A percentile compares a stretch with the other conserved stretches of the same genome.
Conservation (phyloP, 2,797 vertebrate genomes). For the Gallinago stenura region DNA sequence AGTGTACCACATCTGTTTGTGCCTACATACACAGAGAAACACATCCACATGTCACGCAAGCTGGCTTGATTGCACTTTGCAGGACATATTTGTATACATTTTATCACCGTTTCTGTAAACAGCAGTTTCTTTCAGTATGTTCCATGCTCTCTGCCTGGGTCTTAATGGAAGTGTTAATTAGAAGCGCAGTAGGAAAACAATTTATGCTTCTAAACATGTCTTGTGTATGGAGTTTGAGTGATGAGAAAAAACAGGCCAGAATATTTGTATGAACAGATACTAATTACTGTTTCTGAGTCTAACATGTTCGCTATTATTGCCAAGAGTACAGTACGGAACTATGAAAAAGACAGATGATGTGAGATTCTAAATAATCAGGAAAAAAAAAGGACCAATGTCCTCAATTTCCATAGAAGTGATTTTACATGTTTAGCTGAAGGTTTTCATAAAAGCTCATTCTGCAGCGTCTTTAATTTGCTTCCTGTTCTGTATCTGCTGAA, state of each 20-base stretch:
- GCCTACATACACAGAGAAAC: neutral
- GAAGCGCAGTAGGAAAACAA: conserved; percentile 58
- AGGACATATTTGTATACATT: conserved; percentile 66
- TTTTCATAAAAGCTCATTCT: neutral
- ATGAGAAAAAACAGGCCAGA: conserved; percentile 58
- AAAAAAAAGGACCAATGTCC: neutral
- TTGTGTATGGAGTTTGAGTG: conserved; percentile 49
- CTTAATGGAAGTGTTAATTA: conserved; percentile 72
- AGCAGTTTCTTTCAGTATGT: conserved; percentile 56
- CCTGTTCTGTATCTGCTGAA: neutral
- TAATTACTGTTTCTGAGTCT: conserved; percentile 17
- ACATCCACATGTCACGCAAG: conserved; percentile 59
- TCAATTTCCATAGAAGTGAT: neutral
- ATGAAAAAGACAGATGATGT: neutral
- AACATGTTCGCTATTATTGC: neutral
- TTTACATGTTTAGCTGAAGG: neutral
- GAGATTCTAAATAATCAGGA: neutral
- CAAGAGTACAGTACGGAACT: neutral
- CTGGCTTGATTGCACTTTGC: conserved; percentile 57
- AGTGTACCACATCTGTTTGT: conserved; percentile 58
- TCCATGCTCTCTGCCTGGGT: conserved; percentile 49
- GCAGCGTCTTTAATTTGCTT: neutral
- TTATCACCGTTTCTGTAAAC: conserved; percentile 61
- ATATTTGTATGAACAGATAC: conserved; percentile 57
- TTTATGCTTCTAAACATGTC: conserved; percentile 58